Base-by-base conservation (phyloP, 2,113 vertebrate genomes). In the Spheniscus mendiculus region DNA sequence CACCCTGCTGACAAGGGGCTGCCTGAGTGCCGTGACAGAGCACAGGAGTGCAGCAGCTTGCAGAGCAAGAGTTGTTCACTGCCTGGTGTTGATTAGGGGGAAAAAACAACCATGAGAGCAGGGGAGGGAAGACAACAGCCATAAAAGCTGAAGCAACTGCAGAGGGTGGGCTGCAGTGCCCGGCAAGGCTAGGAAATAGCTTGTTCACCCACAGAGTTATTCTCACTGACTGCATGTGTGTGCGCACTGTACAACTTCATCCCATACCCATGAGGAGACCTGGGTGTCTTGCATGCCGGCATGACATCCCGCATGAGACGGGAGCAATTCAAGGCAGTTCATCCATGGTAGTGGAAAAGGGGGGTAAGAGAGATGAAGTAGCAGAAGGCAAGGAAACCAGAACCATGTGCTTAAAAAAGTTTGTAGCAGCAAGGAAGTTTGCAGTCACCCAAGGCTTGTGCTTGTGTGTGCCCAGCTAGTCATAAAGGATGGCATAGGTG, bases 1-100 rank as follows among this genome's bases (percentile, higher is more conserved):
- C 79, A 79, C 53, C 72, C 83, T 63, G 76, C n/a, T 96, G 97
- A 93, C 90, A 96, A 90, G 92, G 73, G 92, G 61, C 73, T 95
- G 92, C 70, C 44, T 42, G 74, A 88, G 92, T 34, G 79, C 62
- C 0, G 3, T 93, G 90, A 94, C 45, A 92, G 55, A 91, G 77
- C 15, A 0, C 93, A 95, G 90, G 65, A 38, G 49, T 8, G 5
- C 16, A 1, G 63, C 27, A 77, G 29, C 78, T 89, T 1, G 0
- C 12, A 2, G 42, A 36, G n/a, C 53, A 50, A 18, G 20, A 38
- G n/a, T 3, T 81, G 42, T 40, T 87, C 76, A 47, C 70, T 93
- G 16, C 27, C 19, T 13, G 2, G 55, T 9, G 69, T 34, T 87
- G 76, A 84, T 45, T 88, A 26, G 12, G 62, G 30, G 6, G 0